These are phyloP conservation scores for Zoroaster sp. DNA, from an alignment of 53 echinoderm and acorn worm species.

Conservation along the genomic window DNA sequence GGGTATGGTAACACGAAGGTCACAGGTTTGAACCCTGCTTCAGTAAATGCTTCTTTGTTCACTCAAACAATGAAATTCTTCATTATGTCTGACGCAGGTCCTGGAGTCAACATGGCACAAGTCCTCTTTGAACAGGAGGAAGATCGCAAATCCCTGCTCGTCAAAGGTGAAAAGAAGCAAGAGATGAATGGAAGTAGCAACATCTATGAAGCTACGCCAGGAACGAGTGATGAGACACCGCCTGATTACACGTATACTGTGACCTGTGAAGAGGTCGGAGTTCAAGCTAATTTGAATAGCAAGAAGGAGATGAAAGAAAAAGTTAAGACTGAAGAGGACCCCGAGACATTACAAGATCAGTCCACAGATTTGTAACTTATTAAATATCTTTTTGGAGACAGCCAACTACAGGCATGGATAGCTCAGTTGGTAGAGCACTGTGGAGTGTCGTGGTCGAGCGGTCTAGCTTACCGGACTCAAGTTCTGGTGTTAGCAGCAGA, in stretches of 20 bases:
- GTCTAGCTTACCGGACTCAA: too few species aligned
- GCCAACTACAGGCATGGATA: too few species aligned
- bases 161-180: background rate
- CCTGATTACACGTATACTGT: background rate
- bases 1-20: too few species aligned
- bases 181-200: background rate
- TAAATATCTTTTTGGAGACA: too few species aligned
- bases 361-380: background rate
- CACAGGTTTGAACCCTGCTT: too few species aligned
- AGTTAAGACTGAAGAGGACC: background rate
- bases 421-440: too few species aligned
- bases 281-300: background rate
- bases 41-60: too few species aligned
- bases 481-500: too few species aligned
- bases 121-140: constrained; percentile 70
- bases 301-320: background rate
- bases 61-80: too few species aligned
- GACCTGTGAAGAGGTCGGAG: constrained; percentile 12
- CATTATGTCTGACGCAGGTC: constrained; percentile 20
- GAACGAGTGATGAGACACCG: background rate
- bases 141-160: background rate
- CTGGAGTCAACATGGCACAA: constrained; percentile 77
- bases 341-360: background rate
- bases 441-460: too few species aligned
- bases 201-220: background rate